Evolutionary conservation across 2,888 invertebrate genomes (phyloP).

Genomic region (Xestia sexstrigata): DNA sequence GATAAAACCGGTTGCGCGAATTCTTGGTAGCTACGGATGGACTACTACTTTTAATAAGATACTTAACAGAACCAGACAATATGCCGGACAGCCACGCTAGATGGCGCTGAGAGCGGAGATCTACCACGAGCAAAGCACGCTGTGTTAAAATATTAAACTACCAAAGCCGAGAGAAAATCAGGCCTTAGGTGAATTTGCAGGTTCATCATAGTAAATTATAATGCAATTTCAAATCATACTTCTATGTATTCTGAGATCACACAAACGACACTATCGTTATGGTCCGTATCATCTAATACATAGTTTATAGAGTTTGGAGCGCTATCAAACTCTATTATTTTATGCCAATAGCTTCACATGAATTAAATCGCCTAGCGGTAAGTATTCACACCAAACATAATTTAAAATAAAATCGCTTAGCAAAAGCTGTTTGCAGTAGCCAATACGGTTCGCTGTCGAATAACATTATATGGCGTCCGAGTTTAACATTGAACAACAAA

Average conservation of each 20-base stretch:
- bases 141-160: not conserved
- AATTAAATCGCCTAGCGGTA: not conserved
- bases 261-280: not conserved
- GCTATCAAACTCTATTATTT: not conserved
- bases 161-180: too few species aligned
- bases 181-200: not conserved
- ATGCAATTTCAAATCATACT: not conserved
- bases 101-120: not conserved
- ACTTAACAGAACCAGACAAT: too few species aligned
- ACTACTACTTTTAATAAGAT: too few species aligned
- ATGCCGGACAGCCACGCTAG: not conserved
- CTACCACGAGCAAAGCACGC: not conserved
- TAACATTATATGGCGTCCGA: not conserved
- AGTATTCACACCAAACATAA: not conserved
- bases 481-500: not conserved
- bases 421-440: slow-evolving; percentile 2
- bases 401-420: slow-evolving; percentile 8
- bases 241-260: not conserved
- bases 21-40: not conserved
- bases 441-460: not conserved
- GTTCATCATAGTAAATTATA: too few species aligned
- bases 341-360: not conserved
- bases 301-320: not conserved
- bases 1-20: not conserved
- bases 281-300: not conserved